Conservation (phyloP, 1,140 invertebrate species). For the Euwallacea similis region DNA sequence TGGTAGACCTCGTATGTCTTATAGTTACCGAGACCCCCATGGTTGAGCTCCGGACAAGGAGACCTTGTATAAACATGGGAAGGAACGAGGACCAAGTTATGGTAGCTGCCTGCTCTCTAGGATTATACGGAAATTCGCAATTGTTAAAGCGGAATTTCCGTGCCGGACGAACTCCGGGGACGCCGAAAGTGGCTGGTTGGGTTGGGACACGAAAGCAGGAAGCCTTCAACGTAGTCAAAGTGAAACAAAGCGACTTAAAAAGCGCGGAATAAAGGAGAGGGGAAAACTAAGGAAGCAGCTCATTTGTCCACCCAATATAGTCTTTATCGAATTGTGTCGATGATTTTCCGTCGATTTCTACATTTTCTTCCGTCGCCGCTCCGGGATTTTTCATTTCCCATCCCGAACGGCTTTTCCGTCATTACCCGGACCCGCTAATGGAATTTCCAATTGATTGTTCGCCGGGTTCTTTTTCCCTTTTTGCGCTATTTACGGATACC, state of each 20-base stretch:
- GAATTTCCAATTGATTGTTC: constrained; percentile 46
- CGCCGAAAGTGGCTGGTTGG: constrained; percentile 27
- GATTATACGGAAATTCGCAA: constrained; percentile 28
- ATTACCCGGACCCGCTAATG: constrained; percentile 42
- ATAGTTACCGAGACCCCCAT: no score
- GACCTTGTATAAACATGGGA: neutral
- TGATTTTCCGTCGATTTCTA: constrained; percentile 47
- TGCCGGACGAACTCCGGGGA: constrained; percentile 29
- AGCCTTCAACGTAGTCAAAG: neutral
- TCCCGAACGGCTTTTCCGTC: constrained; percentile 43
- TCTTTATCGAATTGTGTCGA: constrained; percentile 44
- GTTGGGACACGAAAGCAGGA: constrained; percentile 5
- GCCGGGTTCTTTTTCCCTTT: constrained; percentile 19
- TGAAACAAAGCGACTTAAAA: neutral
- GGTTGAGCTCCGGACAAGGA: no score
- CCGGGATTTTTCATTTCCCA: constrained; percentile 46
- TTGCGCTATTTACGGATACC: constrained; percentile 16
- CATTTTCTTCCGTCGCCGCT: constrained; percentile 44
- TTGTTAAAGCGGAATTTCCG: constrained; percentile 34
- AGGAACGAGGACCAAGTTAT: constrained; percentile 19
- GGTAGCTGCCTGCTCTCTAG: constrained; percentile 8
- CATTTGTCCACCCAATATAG: constrained; percentile 42
- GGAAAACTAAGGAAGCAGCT: constrained; percentile 24
- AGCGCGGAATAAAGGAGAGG: neutral
- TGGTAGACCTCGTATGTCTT: no score